Conservation (phyloP, 2,797 vertebrate genomes). For the Hylomyscus alleni region DNA sequence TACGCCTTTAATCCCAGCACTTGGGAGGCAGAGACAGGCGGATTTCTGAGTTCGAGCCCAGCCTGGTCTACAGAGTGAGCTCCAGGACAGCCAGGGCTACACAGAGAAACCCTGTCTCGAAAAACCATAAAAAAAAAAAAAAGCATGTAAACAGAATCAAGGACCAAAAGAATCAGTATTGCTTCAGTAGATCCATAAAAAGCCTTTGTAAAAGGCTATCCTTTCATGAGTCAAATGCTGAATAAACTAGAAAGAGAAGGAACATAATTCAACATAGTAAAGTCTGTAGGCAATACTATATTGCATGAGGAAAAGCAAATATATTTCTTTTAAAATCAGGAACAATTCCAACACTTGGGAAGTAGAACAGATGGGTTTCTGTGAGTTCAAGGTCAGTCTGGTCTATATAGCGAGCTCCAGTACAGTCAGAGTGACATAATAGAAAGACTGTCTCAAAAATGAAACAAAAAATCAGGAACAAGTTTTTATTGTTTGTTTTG, state of each 20-base stretch:
- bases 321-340: not conserved
- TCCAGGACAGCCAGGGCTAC: too few relatives aligned
- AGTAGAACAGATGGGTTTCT: not conserved
- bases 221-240: not conserved
- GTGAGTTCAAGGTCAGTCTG: not conserved
- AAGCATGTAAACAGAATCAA: not conserved
- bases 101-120: too few relatives aligned
- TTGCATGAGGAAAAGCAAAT: not conserved
- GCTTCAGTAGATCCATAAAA: not conserved
- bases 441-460: not conserved
- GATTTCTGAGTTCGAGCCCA: too few relatives aligned
- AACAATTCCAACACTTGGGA: not conserved
- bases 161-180: not conserved
- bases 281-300: not conserved
- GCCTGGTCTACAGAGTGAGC: too few relatives aligned
- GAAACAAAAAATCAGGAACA: not conserved
- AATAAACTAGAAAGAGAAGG: not conserved
- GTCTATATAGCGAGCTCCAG: not conserved
- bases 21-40: too few relatives aligned
- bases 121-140: not conserved
- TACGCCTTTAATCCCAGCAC: too few relatives aligned
- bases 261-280: not conserved
- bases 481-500: not conserved
- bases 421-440: not conserved
- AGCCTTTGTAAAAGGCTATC: not conserved